Percentiles rank a stretch among this genome's conserved stretches.
Evolutionary conservation across 2,113 vertebrate genomes (phyloP).

Genomic region (Syrrhaptes paradoxus): DNA sequence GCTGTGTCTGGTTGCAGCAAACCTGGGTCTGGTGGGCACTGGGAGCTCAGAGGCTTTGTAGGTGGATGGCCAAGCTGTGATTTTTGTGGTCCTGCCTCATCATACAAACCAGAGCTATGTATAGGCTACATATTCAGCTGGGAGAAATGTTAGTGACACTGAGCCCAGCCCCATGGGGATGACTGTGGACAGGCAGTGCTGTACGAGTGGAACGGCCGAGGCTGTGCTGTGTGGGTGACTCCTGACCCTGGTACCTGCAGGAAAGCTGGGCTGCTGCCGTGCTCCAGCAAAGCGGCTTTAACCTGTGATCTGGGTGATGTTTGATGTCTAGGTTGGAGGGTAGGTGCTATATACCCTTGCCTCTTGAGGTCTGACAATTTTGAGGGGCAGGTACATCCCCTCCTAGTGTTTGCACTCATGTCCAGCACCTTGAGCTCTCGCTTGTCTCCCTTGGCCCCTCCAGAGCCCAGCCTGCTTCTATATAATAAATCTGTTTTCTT

Average conservation of each 20-base stretch:
- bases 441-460: background rate
- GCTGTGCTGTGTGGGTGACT: background rate
- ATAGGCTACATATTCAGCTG: background rate
- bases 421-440: background rate
- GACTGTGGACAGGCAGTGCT: background rate
- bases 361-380: background rate
- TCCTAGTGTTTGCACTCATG: background rate
- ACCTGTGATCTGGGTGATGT: background rate
- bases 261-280: background rate
- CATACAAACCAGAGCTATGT: background rate
- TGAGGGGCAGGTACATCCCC: no score
- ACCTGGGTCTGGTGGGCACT: background rate
- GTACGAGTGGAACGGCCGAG: rapidly evolving
- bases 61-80: background rate
- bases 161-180: background rate
- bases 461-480: background rate
- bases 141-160: background rate
- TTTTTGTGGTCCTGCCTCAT: background rate
- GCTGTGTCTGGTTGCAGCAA: background rate
- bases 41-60: background rate
- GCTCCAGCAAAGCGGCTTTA: background rate
- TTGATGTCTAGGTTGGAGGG: background rate
- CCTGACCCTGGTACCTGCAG: background rate
- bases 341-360: background rate
- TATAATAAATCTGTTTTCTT: conserved; percentile 22